Conservation (phyloP, 2,113 vertebrate species). For the Lichenostomus cassidix region DNA sequence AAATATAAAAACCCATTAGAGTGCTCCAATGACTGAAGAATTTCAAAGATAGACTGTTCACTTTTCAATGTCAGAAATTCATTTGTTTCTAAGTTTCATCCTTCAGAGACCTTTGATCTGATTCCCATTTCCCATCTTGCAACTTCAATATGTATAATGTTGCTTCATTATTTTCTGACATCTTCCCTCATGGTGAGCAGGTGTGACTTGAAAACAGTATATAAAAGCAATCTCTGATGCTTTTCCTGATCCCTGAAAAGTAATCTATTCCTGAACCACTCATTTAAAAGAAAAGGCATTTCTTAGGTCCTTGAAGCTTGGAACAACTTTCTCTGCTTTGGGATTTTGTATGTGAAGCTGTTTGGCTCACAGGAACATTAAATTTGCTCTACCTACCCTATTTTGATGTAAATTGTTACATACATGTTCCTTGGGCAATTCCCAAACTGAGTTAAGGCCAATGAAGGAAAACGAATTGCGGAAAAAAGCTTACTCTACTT, state of each 20-base stretch:
- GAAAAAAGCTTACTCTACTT: background rate
- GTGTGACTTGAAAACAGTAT: conserved; percentile 65
- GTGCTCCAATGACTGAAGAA: background rate
- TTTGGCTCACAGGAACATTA: background rate
- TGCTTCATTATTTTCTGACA: conserved; percentile 76
- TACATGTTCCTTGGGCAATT: background rate
- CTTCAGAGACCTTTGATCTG: conserved; percentile 71
- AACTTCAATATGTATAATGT: conserved; percentile 61
- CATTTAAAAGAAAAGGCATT: conserved; percentile 25
- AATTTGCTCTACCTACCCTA: background rate
- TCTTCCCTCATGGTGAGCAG: conserved; percentile 66
- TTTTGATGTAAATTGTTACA: background rate
- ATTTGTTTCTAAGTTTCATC: conserved; percentile 66
- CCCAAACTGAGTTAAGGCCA: background rate
- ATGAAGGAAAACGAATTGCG: background rate
- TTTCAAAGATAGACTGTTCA: conserved; percentile 39
- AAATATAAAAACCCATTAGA: background rate
- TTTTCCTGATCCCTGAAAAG: conserved; percentile 17
- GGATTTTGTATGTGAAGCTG: background rate
- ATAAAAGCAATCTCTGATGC: conserved; percentile 65
- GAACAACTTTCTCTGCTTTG: background rate
- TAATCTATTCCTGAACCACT: conserved; percentile 37
- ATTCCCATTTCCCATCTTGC: conserved; percentile 61
- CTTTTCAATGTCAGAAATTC: conserved; percentile 45
- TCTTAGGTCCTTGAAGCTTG: background rate